Conservation (phyloP, 2,797 vertebrate species). For the Glossophaga mutica region DNA sequence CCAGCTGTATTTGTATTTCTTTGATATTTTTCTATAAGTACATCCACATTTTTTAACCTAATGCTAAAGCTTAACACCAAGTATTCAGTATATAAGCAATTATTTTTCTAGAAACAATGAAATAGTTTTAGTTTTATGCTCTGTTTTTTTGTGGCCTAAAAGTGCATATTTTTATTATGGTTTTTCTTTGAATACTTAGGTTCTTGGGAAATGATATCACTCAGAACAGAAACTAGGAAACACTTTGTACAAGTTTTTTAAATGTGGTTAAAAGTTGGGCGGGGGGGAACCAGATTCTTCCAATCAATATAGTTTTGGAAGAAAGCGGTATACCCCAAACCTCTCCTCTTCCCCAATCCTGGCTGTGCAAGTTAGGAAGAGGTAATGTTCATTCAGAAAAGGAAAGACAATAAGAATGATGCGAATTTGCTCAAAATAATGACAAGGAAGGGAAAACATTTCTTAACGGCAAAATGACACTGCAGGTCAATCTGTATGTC, state of each 20-base stretch:
- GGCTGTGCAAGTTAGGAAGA: background rate
- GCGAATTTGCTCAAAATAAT: conserved; percentile 27
- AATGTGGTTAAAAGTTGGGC: conserved; percentile 64
- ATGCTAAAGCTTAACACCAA: background rate
- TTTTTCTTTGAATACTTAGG: conserved; percentile 64
- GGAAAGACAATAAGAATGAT: background rate
- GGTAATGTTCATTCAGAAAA: conserved; percentile 57
- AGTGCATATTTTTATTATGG: conserved; percentile 66
- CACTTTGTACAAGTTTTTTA: conserved; percentile 42
- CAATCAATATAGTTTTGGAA: conserved; percentile 54
- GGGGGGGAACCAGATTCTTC: conserved; percentile 47
- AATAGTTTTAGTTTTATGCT: conserved; percentile 47
- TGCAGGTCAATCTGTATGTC: background rate
- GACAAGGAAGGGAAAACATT: background rate
- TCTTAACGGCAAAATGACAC: background rate
- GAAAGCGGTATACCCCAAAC: background rate
- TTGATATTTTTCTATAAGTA: background rate
- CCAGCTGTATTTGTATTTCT: background rate
- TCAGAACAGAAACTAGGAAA: conserved; percentile 63
- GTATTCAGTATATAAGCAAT: conserved; percentile 11
- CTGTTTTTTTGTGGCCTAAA: conserved; percentile 58
- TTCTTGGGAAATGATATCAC: conserved; percentile 73
- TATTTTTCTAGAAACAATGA: conserved; percentile 64
- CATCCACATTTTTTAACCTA: background rate
- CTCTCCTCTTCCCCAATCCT: background rate